Evolutionary conservation across 2,888 invertebrate genomes (phyloP).

Genomic region (Ethmia dodecea): DNA sequence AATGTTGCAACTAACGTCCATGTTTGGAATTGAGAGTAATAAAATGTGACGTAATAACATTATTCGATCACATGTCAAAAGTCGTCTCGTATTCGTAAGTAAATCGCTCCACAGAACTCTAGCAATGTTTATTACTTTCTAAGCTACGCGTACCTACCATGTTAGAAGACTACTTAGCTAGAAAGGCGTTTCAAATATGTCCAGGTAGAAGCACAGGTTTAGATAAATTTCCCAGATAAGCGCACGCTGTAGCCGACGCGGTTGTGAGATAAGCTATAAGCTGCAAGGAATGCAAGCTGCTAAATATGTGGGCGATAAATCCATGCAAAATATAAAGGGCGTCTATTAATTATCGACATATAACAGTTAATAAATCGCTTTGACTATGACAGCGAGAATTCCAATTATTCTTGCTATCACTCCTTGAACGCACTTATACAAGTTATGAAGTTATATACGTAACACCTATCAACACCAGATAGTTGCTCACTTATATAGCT

Average conservation of each 20-base stretch:
- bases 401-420: conserved; percentile 9
- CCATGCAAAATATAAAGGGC: conserved; percentile 32
- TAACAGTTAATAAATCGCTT: conserved; percentile 10
- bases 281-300: conserved; percentile 32
- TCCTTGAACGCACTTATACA: not conserved
- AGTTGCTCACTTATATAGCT: too few relatives aligned
- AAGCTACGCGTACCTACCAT: too few relatives aligned
- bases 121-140: too few relatives aligned
- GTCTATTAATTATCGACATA: conserved; percentile 13
- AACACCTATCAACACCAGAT: too few relatives aligned
- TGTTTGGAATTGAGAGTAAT: too few relatives aligned
- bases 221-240: conserved; percentile 49
- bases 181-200: conserved; percentile 20
- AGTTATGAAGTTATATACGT: too few relatives aligned
- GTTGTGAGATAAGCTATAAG: conserved; percentile 37
- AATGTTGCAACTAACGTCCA: not conserved
- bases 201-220: conserved; percentile 26
- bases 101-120: too few relatives aligned
- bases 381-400: conserved; percentile 10
- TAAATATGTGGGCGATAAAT: conserved; percentile 48
- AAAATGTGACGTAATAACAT: too few relatives aligned
- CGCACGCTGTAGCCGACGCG: conserved; percentile 28
- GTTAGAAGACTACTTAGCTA: not conserved
- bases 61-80: too few relatives aligned
- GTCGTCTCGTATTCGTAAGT: too few relatives aligned